These are phyloP conservation scores for Tapirus indicus DNA, from an alignment of 2,797 vertebrate genomes.

Conservation along the genomic window DNA sequence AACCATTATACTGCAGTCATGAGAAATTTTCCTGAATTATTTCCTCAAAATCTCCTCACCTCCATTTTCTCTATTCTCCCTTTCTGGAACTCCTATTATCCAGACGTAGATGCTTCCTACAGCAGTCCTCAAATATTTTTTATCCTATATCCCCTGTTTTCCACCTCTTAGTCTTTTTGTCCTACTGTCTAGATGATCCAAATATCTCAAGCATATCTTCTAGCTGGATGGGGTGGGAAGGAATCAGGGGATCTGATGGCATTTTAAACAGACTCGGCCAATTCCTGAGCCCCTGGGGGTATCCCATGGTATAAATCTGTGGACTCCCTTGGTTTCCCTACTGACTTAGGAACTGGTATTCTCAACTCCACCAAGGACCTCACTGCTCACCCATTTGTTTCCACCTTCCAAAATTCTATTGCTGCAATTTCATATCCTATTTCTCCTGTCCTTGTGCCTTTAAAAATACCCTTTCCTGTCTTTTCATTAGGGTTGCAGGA, in stretches of 20 bases:
- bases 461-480: neutral
- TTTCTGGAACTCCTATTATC: neutral
- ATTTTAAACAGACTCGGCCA: neutral
- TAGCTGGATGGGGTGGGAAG: fast-evolving
- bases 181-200: neutral
- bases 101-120: neutral
- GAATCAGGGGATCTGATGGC: neutral
- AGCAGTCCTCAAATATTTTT: neutral
- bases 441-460: neutral
- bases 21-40: neutral
- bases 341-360: neutral
- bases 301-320: fast-evolving
- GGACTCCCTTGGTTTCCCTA: neutral
- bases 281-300: neutral
- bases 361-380: neutral
- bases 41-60: neutral
- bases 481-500: neutral
- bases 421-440: neutral
- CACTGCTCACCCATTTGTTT: neutral
- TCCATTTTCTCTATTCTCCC: neutral
- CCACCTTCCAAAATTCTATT: neutral
- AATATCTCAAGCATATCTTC: neutral
- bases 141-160: neutral
- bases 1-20: fast-evolving
- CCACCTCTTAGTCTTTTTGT: neutral